Evolutionary conservation across 2,113 vertebrate species (phyloP).

Genomic region (Meles meles): DNA sequence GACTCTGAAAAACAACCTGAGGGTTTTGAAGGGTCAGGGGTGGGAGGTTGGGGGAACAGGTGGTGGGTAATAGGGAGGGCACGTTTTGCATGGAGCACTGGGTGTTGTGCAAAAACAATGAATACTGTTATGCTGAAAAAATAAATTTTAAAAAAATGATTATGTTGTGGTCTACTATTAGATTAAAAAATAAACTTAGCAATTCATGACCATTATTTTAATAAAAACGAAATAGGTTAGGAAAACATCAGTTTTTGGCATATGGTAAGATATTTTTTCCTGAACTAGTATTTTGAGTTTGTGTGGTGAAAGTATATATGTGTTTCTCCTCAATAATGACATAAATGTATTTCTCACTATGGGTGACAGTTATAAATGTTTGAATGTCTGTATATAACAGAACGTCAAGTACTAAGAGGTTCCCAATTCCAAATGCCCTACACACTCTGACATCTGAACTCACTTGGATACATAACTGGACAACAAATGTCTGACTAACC

Average conservation of each 20-base stretch:
- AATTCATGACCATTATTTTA: not conserved
- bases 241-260: not conserved
- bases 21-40: too few species aligned
- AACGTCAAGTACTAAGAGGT: not conserved
- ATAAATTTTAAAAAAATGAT: too few species aligned
- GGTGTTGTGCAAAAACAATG: too few species aligned
- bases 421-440: not conserved
- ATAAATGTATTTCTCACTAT: not conserved
- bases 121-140: too few species aligned
- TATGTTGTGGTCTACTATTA: not conserved
- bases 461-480: not conserved
- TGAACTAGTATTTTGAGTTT: not conserved
- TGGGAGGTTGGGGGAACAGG: too few species aligned
- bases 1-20: too few species aligned
- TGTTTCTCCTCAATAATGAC: not conserved
- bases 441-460: not conserved
- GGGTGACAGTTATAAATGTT: not conserved
- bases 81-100: too few species aligned
- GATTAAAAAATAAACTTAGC: conserved; percentile 4
- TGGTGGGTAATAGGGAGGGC: too few species aligned
- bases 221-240: not conserved
- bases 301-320: not conserved
- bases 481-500: not conserved
- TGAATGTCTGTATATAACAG: not conserved
- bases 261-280: not conserved